These are phyloP conservation scores for Pachypanchax playfairii DNA, from an alignment of 2,113 vertebrate genomes.

Conservation along the genomic window DNA sequence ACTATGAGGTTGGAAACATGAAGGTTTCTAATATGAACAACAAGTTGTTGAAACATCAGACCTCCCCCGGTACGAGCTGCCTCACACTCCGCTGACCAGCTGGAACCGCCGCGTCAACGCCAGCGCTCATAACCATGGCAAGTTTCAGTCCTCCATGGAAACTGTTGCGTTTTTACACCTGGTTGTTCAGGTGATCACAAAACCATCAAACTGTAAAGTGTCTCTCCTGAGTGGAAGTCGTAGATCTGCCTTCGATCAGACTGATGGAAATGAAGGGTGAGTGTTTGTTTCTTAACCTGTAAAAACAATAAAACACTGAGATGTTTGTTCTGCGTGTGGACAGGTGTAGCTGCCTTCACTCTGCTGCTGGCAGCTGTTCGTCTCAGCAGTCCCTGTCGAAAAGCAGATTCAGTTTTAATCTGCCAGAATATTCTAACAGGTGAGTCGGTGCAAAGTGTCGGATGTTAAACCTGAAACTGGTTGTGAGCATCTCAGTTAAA, in stretches of 20 bases:
- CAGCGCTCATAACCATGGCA: constrained; percentile 43
- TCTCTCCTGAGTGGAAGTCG: background rate
- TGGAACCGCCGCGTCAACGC: constrained; percentile 49
- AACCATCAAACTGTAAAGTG: constrained; percentile 4
- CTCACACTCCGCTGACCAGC: constrained; percentile 33
- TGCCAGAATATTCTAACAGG: constrained; percentile 55
- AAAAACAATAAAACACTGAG: background rate
- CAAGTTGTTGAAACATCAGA: constrained; percentile 5
- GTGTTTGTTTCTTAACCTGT: background rate
- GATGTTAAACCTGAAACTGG: no score
- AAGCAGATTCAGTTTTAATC: constrained; percentile 13
- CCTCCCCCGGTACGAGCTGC: constrained; percentile 12
- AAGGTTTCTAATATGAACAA: background rate
- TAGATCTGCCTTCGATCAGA: background rate
- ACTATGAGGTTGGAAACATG: background rate
- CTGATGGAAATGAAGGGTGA: constrained; percentile 53
- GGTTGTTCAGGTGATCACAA: constrained; percentile 38
- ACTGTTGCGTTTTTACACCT: constrained; percentile 60
- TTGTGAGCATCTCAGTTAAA: no score
- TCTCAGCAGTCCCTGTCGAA: constrained; percentile 23
- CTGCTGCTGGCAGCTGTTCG: constrained; percentile 32
- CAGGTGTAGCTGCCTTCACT: constrained; percentile 31
- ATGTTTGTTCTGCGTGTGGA: background rate
- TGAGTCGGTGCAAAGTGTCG: no score
- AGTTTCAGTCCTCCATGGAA: constrained; percentile 38